A percentile compares a stretch with the other conserved stretches of the same genome.
phyloP scores from a whole-genome alignment of 1,140 invertebrate species.

The Aethina tumida region DNA sequence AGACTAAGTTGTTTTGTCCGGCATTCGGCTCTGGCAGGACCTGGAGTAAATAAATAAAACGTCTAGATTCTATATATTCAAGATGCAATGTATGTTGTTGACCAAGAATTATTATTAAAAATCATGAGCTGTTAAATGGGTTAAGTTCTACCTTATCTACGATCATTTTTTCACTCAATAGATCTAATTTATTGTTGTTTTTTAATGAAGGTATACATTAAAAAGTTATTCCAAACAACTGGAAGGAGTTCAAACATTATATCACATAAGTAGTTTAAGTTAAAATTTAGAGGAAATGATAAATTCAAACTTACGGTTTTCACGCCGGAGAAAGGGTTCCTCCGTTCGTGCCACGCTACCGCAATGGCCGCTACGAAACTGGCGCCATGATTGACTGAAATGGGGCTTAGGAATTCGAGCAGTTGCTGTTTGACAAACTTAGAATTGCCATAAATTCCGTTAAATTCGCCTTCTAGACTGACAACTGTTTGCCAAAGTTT shows the following conservation, averaged over 20 bases:
- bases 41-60: slow-evolving; percentile 28
- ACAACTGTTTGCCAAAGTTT: slow-evolving; percentile 67
- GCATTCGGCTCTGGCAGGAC: slow-evolving; percentile 55
- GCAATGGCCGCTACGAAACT: slow-evolving; percentile 78
- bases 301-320: slow-evolving; percentile 44
- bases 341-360: slow-evolving; percentile 80
- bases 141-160: too few relatives aligned
- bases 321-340: slow-evolving; percentile 37
- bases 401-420: slow-evolving; percentile 76
- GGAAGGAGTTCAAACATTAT: neutral
- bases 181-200: too few relatives aligned
- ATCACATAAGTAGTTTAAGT: neutral
- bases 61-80: slow-evolving; percentile 2
- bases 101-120: too few relatives aligned
- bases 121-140: too few relatives aligned
- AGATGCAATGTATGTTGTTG: too few relatives aligned
- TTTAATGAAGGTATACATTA: too few relatives aligned
- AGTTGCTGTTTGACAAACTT: slow-evolving; percentile 67
- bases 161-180: too few relatives aligned
- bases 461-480: slow-evolving; percentile 36
- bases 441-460: slow-evolving; percentile 46
- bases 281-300: slow-evolving; percentile 1
- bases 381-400: slow-evolving; percentile 74
- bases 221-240: neutral
- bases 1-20: slow-evolving; percentile 68